These are phyloP conservation scores for Ylistrum balloti DNA, from an alignment of 1,140 invertebrate genomes.

Conservation along the genomic window DNA sequence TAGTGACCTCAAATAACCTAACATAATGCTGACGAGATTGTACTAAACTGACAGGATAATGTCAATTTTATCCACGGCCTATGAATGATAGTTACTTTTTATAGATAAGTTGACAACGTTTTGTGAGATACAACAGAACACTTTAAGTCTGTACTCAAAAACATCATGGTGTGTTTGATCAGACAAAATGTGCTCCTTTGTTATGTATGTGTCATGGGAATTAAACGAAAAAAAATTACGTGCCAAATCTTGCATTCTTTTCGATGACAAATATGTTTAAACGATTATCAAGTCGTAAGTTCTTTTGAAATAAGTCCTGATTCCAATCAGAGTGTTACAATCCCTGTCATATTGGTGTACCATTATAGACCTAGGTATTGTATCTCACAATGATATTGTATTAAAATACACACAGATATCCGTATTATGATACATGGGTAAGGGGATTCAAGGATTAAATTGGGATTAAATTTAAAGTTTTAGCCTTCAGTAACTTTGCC, in stretches of 20 bases:
- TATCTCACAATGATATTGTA: not conserved
- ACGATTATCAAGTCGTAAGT: conserved; percentile 26
- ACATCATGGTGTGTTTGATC: not conserved
- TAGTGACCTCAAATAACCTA: not conserved
- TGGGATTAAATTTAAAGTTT: not conserved
- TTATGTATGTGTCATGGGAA: conserved; percentile 27
- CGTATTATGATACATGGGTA: conserved; percentile 26
- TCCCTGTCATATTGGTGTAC: conserved; percentile 16
- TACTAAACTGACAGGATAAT: not conserved
- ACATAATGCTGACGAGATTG: not conserved
- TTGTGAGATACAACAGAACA: not conserved
- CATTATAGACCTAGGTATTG: not conserved
- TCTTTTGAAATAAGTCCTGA: conserved; percentile 24
- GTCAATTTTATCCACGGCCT: not conserved
- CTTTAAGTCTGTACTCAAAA: not conserved
- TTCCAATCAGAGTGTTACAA: conserved; percentile 38
- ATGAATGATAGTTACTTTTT: not conserved
- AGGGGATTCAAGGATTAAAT: conserved; percentile 29
- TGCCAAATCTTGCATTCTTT: conserved; percentile 29
- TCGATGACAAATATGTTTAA: conserved; percentile 29
- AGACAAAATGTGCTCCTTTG: conserved; percentile 9
- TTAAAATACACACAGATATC: conserved; percentile 35
- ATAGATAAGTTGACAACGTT: conserved; percentile 1
- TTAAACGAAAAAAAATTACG: not conserved
- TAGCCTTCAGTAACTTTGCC: not conserved